These are phyloP conservation scores for Casuarius casuarius DNA, from an alignment of 2,113 vertebrate species.

Conservation along the genomic window DNA sequence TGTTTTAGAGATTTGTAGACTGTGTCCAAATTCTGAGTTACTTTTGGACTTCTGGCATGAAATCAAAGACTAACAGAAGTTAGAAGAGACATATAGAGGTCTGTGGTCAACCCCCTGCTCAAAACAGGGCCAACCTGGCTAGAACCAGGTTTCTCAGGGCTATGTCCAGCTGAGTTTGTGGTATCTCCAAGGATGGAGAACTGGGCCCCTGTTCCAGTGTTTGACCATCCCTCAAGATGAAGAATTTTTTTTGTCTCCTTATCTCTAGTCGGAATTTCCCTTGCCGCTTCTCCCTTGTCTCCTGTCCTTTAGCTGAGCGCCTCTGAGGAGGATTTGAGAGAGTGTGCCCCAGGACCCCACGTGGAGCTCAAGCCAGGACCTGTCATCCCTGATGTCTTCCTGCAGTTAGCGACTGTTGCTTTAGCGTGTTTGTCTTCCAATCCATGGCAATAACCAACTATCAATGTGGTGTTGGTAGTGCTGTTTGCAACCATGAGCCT, in stretches of 20 bases:
- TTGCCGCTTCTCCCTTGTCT: background rate
- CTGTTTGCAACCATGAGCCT: background rate
- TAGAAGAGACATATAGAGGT: background rate
- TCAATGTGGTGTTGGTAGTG: rapidly evolving
- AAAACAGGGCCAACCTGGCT: background rate
- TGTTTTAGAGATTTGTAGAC: background rate
- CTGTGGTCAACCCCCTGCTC: background rate
- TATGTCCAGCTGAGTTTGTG: background rate
- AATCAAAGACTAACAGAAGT: background rate
- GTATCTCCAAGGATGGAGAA: background rate
- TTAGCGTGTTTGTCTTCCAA: background rate
- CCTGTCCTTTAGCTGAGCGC: background rate
- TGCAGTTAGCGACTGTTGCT: rapidly evolving
- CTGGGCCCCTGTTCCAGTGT: background rate
- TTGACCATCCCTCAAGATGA: background rate
- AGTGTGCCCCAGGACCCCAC: background rate
- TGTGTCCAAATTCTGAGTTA: background rate
- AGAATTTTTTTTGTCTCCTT: background rate
- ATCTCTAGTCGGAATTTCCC: background rate
- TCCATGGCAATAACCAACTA: background rate
- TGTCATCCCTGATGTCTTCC: background rate
- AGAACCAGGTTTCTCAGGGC: background rate
- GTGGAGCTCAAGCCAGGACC: background rate
- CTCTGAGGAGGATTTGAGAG: rapidly evolving
- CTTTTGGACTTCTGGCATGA: background rate